Conservation (phyloP, 2,888 invertebrate genomes). For the Eucera pruinosa region DNA sequence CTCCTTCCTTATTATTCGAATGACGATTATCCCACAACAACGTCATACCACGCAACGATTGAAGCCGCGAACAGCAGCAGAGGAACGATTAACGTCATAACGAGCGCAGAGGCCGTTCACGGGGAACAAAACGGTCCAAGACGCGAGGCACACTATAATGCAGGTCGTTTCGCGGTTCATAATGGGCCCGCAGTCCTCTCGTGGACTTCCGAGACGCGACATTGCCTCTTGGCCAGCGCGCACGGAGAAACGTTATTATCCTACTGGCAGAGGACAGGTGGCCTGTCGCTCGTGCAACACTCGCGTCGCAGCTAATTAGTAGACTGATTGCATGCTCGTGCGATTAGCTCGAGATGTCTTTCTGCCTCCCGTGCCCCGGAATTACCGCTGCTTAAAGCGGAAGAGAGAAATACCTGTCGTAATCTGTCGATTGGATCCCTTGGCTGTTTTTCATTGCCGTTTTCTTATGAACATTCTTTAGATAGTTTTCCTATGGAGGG, state of each 20-base stretch:
- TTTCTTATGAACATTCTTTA: neutral
- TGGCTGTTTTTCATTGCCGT: neutral
- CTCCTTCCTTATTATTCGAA: neutral
- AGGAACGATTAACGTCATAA: slow-evolving; percentile 60
- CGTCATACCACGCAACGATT: slow-evolving; percentile 40
- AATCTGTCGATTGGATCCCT: neutral
- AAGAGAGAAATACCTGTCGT: neutral
- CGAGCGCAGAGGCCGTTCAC: slow-evolving; percentile 33
- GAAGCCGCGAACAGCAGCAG: slow-evolving; percentile 42
- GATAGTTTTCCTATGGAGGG: too few relatives aligned
- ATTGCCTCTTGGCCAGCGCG: slow-evolving; percentile 26
- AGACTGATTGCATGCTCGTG: slow-evolving; percentile 57
- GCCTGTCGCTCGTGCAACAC: slow-evolving; percentile 45
- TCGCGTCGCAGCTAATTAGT: slow-evolving; percentile 58
- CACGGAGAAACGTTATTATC: slow-evolving; percentile 49
- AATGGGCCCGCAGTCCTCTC: slow-evolving; percentile 37
- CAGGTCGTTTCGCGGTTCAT: slow-evolving; percentile 65
- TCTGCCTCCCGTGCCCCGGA: slow-evolving; percentile 9
- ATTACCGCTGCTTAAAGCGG: neutral
- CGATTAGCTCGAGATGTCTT: slow-evolving; percentile 40
- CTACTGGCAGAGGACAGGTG: slow-evolving; percentile 41
- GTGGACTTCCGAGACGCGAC: slow-evolving; percentile 57
- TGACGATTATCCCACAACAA: slow-evolving; percentile 39
- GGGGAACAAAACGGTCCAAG: slow-evolving; percentile 50
- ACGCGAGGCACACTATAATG: slow-evolving; percentile 44